Evolutionary conservation across 2,113 vertebrate species (phyloP), one percentile per base, ranked within the genome.

Genomic region (Hydrolagus affinis): DNA sequence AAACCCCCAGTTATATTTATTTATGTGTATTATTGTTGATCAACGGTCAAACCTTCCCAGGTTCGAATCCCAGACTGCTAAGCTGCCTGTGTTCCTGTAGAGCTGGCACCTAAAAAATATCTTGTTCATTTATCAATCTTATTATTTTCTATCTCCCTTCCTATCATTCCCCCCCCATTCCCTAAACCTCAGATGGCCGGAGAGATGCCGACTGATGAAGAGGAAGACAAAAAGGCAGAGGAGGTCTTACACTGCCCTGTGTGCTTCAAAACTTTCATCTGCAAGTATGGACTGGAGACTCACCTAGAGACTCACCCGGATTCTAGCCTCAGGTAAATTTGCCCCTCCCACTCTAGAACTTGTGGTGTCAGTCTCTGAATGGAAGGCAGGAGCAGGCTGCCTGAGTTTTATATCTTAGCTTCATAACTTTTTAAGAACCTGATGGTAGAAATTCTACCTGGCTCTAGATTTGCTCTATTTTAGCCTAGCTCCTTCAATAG

Each of bases 231-330:
- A n/a, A 87, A 88, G 0, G 94, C 95, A 17, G 94, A 95, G 62
- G 96, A 96, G 88, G 91, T 93, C 85, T 93, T 95, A 85, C 92
- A 94, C 85, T 98, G 97, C 90, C 96, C 96, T 0, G 91, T 98
- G 86, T 99, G 97, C 92, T 96, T 96, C 93, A 97, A 96, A 91
- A 96, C 93, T 74, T 96, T 96, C 89, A 90, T 89, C 88, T 97
- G 96, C 93, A 96, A 96, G 87, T 94, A 95, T 69, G 95, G 94
- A 69, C 94, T 98, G 90, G 96, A 99, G 89, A 92, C 91, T 23
- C 97, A 99, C 91, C 96, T 98, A 95, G 97, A 98, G 89, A 91
- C 94, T 3, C 97, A 99, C 89, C 96, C 96, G 0, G 97, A 98
- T 90, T 96, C 95, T 70, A 93, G 95, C 0, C 87, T 98, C 85